Percentiles rank a stretch among this genome's conserved stretches.
These are phyloP conservation scores for Murina feae DNA, from an alignment of 2,113 vertebrate genomes.

Conservation along the genomic window DNA sequence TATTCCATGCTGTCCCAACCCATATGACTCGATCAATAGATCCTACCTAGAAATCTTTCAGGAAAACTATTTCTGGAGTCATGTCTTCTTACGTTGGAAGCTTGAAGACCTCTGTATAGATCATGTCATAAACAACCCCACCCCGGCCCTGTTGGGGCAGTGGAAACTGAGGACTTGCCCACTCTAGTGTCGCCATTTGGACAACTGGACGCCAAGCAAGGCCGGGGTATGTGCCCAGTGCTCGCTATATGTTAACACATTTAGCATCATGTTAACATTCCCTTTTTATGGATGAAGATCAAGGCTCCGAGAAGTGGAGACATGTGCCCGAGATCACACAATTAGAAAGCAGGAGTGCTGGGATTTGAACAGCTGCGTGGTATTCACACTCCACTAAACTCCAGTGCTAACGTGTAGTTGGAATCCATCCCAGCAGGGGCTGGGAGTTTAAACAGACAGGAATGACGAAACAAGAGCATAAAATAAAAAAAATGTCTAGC, in stretches of 20 bases:
- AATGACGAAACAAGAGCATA: neutral
- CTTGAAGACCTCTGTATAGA: neutral
- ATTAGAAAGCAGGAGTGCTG: neutral
- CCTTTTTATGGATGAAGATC: neutral
- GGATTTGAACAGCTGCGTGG: neutral
- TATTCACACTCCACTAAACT: neutral
- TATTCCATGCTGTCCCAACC: neutral
- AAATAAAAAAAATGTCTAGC: neutral
- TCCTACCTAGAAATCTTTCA: neutral
- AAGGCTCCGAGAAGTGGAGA: neutral
- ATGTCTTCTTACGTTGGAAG: neutral
- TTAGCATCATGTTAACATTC: neutral
- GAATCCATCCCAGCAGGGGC: neutral
- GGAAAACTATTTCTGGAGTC: neutral
- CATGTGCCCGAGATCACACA: neutral
- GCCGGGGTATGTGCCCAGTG: neutral
- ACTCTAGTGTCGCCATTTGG: neutral
- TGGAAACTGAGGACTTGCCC: neutral
- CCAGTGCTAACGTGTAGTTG: neutral
- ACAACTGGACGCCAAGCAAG: neutral
- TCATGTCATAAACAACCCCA: neutral
- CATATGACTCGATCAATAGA: neutral
- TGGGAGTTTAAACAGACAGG: neutral
- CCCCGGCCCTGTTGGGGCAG: neutral
- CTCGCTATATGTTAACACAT: neutral